Evolutionary conservation across 2,113 vertebrate species (phyloP), one percentile per base, ranked within the genome.

Genomic region (Platichthys stellatus): DNA sequence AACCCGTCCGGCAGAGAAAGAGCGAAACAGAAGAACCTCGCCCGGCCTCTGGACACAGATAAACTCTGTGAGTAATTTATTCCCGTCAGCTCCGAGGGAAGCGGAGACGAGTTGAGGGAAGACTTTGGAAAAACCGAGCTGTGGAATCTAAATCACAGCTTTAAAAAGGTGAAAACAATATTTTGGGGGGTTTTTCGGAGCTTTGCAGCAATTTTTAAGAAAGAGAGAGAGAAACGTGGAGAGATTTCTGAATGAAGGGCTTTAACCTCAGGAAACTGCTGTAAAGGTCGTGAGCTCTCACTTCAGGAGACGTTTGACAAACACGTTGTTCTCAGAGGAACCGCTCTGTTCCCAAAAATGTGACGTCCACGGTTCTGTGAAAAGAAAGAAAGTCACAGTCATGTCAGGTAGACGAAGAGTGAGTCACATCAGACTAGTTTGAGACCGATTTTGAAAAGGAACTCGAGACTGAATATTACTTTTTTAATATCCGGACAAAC

Each of bases 41-140:
- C 1, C 3, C 56, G 24, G 59, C 60, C 63, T 51, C 63, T 26
- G 47, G 66, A 77, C 8, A 0, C 60, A 76, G 69, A 69, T 43
- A 2, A 68, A 63, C 6, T 20, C 51, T 26, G 17, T 26, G 5
- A 31, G 56, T 49, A 38, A 78, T 6, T 15, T 72, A 69, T 70
- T 79, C 13, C 23, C 67, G 63, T 73, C 65, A 20, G 75, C 45
- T 40, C 54, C 23, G 49, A 80, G 26, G 4, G 49, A 83, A 51
- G 47, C 17, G 31, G 20, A 40, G 64, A 62, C 0, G 2, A 17
- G 24, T 24, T 20, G 4, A 20, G 10, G 15, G 43, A 31, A 31
- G 20, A 54, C 51, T n/a, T 54, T 54, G 6, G 14, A 21, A 54
- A 10, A 54, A n/a, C 18, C 2, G 20, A n/a, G 51, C 51, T 2